Percentiles rank a stretch among this genome's conserved stretches.
Conservation (phyloP, 2,113 vertebrate genomes). For the Antennarius striatus region DNA sequence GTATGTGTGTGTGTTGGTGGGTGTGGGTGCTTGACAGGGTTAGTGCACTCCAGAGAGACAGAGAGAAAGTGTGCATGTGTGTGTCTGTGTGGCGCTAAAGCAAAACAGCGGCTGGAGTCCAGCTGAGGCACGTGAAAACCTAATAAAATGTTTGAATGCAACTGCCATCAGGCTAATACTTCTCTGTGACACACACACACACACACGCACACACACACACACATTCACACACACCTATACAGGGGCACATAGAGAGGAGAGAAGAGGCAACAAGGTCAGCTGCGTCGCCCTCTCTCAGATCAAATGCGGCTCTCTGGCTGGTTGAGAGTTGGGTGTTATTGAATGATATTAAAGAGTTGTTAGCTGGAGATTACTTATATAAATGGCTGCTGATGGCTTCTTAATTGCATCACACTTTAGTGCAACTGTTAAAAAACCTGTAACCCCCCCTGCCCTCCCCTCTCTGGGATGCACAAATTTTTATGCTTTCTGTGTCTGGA, state of each 20-base stretch:
- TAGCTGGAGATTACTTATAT: conserved; percentile 59
- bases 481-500: neutral
- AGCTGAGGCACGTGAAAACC: conserved; percentile 83
- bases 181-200: conserved; percentile 65
- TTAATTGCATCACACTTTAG: conserved; percentile 57
- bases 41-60: conserved; percentile 19
- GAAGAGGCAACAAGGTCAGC: conserved; percentile 52
- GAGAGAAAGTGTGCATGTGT: neutral
- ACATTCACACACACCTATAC: conserved; percentile 21
- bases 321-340: conserved; percentile 64
- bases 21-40: conserved; percentile 73
- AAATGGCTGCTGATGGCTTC: conserved; percentile 51
- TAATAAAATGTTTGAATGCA: conserved; percentile 89
- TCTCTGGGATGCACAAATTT: neutral
- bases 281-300: conserved; percentile 51
- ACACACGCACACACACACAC: conserved; percentile 19
- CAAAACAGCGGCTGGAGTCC: conserved; percentile 79
- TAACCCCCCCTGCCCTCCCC: neutral
- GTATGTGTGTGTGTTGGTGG: conserved; percentile 39
- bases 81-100: conserved; percentile 51
- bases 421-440: conserved; percentile 32
- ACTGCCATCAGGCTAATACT: conserved; percentile 84
- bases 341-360: conserved; percentile 71
- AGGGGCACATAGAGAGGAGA: conserved; percentile 17
- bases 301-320: conserved; percentile 53